Base-by-base conservation (phyloP, 2,888 invertebrate species). In the Nasonovia ribisnigri region DNA sequence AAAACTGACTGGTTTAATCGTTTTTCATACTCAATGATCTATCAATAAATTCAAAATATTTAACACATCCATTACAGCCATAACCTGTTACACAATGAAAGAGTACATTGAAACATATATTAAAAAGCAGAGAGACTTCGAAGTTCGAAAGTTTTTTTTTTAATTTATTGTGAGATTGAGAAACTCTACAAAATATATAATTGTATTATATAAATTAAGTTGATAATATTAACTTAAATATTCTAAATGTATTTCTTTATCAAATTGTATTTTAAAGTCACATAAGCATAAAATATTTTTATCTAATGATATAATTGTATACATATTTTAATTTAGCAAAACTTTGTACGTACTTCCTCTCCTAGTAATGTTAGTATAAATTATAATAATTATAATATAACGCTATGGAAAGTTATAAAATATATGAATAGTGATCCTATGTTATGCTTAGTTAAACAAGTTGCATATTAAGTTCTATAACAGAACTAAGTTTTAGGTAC, bases 391-490 rank as follows among this genome's bases (percentile, higher is more conserved):
- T n/a, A 67, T n/a, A 67, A 67, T 60, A 60, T 60, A n/a, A 29
- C 10, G 13, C 13, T 16, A n/a, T 13, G 67, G 16, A 67, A 67
- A 67, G 67, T 67, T 67, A 67, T 67, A 67, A 67, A 46, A 46
- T 46, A 67, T 67, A n/a, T 67, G 67, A 5, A 67, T 16, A 67
- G n/a, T 16, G 13, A 13, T n/a, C n/a, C 67, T n/a, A 67, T n/a
- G 16, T 67, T 67, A n/a, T n/a, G 2, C n/a, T n/a, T 67, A 67
- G n/a, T 67, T 67, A 29, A n/a, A 67, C n/a, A n/a, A 67, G 67
- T 67, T 67, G 67, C n/a, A 67, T 67, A 67, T 67, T n/a, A 67
- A 67, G n/a, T 67, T 67, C 67, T n/a, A 67, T 67, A n/a, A 84
- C 84, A 84, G 42, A 84, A 84, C 42, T 3, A 84, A 43, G 26